Conservation (phyloP, 2,113 vertebrate species). For the Stegostoma tigrinum region DNA sequence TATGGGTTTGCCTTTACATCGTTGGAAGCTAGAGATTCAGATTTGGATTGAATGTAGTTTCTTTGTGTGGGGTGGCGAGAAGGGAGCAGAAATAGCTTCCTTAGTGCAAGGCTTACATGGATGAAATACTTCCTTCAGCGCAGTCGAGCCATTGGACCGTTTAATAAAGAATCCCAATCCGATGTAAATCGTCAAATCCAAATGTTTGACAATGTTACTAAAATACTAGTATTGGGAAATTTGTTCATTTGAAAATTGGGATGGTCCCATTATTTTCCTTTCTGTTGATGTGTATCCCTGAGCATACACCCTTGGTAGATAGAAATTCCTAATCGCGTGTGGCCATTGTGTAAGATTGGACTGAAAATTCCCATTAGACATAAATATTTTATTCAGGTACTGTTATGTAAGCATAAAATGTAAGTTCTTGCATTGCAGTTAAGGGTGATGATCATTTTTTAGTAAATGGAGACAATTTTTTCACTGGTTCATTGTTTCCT, state of each 20-base stretch:
- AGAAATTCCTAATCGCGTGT: not conserved
- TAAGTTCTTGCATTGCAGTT: not conserved
- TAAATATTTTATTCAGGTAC: not conserved
- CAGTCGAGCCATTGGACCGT: not conserved
- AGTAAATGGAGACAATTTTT: not conserved
- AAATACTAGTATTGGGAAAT: not conserved
- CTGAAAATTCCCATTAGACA: not conserved
- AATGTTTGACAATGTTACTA: not conserved
- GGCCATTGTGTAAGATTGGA: not conserved
- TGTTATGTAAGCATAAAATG: not conserved
- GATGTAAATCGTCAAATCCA: not conserved
- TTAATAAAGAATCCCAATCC: not conserved
- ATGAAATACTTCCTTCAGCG: not conserved
- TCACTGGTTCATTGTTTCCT: slow-evolving; percentile 4
- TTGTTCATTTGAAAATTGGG: not conserved
- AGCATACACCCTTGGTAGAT: not conserved
- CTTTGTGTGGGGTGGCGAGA: slow-evolving; percentile 21
- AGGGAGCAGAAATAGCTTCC: slow-evolving; percentile 7
- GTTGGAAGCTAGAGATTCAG: not conserved
- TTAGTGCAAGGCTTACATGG: not conserved
- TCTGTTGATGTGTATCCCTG: not conserved
- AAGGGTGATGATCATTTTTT: not conserved
- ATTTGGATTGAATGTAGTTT: not conserved
- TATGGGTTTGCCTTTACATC: not conserved
- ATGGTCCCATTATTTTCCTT: not conserved